These are phyloP conservation scores for Trisateles emortualis DNA, from an alignment of 2,888 invertebrate genomes.

Conservation along the genomic window DNA sequence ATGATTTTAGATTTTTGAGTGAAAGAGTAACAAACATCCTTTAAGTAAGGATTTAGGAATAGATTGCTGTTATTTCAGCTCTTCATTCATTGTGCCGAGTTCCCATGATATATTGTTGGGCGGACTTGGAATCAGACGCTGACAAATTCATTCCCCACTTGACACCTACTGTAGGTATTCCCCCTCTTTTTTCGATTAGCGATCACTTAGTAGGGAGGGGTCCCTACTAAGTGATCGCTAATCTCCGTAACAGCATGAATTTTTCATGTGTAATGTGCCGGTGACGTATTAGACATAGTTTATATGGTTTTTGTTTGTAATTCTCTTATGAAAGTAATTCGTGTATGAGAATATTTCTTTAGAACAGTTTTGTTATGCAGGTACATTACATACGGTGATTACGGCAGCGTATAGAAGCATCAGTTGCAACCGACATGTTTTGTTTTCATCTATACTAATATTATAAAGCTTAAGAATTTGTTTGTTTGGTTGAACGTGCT, in stretches of 20 bases:
- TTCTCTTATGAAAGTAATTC: not conserved
- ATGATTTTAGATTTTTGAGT: no score
- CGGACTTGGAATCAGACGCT: conserved; percentile 71
- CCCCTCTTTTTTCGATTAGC: conserved; percentile 37
- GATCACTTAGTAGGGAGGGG: conserved; percentile 33
- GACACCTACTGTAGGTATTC: conserved; percentile 60
- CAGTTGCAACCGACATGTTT: no score
- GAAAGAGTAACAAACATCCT: no score
- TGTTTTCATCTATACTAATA: no score
- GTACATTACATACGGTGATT: no score
- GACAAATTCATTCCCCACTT: conserved; percentile 80
- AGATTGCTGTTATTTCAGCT: conserved; percentile 3
- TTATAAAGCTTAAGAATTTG: no score
- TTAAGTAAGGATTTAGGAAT: no score
- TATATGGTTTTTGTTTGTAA: not conserved
- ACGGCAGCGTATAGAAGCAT: no score
- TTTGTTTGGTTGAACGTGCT: no score
- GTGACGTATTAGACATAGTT: conserved; percentile 12
- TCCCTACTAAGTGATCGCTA: no score
- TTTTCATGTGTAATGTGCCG: conserved; percentile 51
- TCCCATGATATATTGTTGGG: conserved; percentile 65
- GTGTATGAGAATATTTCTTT: not conserved
- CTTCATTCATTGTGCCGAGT: conserved; percentile 36
- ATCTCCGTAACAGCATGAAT: conserved; percentile 55
- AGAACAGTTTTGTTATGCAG: no score